Conservation (phyloP, 2,797 vertebrate genomes). For the Aldrovandia affinis region DNA sequence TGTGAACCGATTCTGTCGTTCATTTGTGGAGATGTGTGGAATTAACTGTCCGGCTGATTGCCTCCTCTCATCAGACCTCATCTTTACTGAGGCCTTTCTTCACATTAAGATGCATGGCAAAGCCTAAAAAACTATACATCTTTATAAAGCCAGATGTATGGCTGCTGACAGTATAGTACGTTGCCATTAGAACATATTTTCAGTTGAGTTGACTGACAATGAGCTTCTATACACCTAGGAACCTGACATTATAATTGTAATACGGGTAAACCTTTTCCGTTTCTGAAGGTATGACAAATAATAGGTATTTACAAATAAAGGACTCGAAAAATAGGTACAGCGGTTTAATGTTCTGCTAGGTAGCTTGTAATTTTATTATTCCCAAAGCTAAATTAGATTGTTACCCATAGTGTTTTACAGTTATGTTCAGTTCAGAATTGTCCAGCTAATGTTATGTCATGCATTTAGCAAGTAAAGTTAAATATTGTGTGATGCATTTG, state of each 20-base stretch:
- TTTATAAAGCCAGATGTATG: conserved; percentile 7
- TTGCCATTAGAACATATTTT: background rate
- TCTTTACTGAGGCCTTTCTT: background rate
- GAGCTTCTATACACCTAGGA: background rate
- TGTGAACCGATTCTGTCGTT: conserved; percentile 22
- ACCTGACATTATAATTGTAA: background rate
- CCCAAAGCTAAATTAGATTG: no score
- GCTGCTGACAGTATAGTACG: background rate
- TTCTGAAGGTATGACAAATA: background rate
- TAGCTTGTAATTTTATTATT: no score
- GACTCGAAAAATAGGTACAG: background rate
- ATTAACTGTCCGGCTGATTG: conserved; percentile 19
- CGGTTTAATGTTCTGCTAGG: background rate
- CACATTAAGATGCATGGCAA: background rate
- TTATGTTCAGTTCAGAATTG: no score
- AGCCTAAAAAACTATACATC: background rate
- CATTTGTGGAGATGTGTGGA: conserved; percentile 23
- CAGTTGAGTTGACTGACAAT: background rate
- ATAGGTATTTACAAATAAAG: conserved; percentile 15
- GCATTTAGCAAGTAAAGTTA: no score
- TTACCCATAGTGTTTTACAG: conserved; percentile 26
- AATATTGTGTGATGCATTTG: background rate
- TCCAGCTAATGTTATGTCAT: no score
- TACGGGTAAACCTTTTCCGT: background rate
- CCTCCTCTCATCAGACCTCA: background rate